Base-by-base conservation (phyloP, 2,797 vertebrate genomes). In the Crocodylus rhombifer region DNA sequence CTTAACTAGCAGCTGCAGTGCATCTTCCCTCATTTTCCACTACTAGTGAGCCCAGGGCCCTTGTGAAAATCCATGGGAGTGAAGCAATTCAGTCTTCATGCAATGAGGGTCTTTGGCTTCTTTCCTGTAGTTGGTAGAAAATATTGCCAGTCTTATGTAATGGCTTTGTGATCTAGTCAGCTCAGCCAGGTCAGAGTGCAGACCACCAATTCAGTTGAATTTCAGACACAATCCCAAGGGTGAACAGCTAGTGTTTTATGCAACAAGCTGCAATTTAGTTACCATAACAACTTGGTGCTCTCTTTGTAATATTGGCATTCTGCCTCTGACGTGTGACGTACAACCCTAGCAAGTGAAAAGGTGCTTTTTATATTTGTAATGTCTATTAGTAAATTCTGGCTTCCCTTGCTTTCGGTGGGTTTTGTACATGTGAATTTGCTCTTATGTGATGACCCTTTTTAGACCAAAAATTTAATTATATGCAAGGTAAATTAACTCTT, bases 221-320 rank as follows among this genome's bases (percentile, higher is more conserved):
- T 96, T 95, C 88, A 86, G 90, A 90, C 87, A 93, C n/a, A 67
- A 85, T 88, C 84, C 81, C 84, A 79, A 81, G n/a, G 65, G 91
- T 92, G 90, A 91, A 88, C 88, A 87, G 81, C 7, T 55, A 65
- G 1, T 61, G 88, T 95, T 85, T 60, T 26, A 36, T 95, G 90
- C 94, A 92, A 93, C 69, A 83, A 97, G 94, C 95, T 97, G 91
- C 95, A 93, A 64, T 97, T 94, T 95, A 90, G 97, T 97, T 98
- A 91, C 97, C 96, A 94, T 98, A 98, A 98, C 97, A 97, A 97
- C 94, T 4, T 95, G 95, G 94, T 56, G 18, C 93, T 95, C 89
- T 91, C 95, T 97, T 95, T 96, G 92, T 92, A 93, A 75, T 91
- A 95, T 60, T 62, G 91, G 95, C 96, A 71, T 92, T 87, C 90